These are phyloP conservation scores for Huso huso DNA, from an alignment of 2,797 vertebrate genomes.

Conservation along the genomic window DNA sequence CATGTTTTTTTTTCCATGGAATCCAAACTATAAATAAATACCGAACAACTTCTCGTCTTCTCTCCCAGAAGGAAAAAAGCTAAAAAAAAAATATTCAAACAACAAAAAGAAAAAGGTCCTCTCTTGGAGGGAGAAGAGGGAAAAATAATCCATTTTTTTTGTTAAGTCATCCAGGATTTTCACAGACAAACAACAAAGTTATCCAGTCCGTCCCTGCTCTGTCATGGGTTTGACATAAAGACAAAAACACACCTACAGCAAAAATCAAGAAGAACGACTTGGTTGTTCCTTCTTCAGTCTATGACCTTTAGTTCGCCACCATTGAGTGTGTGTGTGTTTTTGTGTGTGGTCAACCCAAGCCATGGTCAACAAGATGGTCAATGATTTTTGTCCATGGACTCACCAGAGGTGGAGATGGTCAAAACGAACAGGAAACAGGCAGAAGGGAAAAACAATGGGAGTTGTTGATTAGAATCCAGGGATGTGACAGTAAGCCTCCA, in stretches of 20 bases:
- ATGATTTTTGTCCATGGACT: too few species aligned
- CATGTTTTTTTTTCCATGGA: not conserved
- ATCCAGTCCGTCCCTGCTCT: too few species aligned
- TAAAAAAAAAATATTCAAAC: conserved; percentile 3
- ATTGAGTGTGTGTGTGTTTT: too few species aligned
- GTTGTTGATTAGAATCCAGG: conserved; percentile 43
- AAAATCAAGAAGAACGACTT: too few species aligned
- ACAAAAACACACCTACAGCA: too few species aligned
- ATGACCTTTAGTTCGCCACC: too few species aligned
- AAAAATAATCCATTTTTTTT: not conserved
- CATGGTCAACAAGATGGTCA: too few species aligned
- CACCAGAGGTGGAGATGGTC: too few species aligned
- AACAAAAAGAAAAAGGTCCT: conserved; percentile 46
- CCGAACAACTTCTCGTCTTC: not conserved
- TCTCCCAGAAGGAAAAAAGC: conserved; percentile 5
- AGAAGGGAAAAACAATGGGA: conserved; percentile 3
- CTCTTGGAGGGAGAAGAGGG: conserved; percentile 5
- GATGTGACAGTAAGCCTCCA: conserved; percentile 62
- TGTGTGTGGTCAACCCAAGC: too few species aligned
- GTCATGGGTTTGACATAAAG: too few species aligned
- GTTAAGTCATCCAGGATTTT: not conserved
- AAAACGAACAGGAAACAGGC: too few species aligned
- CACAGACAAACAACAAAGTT: conserved; percentile 10
- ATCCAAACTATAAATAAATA: not conserved
- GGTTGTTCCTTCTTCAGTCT: too few species aligned